Evolutionary conservation across 2,797 vertebrate species (phyloP).

Genomic region (Mustela erminea): DNA sequence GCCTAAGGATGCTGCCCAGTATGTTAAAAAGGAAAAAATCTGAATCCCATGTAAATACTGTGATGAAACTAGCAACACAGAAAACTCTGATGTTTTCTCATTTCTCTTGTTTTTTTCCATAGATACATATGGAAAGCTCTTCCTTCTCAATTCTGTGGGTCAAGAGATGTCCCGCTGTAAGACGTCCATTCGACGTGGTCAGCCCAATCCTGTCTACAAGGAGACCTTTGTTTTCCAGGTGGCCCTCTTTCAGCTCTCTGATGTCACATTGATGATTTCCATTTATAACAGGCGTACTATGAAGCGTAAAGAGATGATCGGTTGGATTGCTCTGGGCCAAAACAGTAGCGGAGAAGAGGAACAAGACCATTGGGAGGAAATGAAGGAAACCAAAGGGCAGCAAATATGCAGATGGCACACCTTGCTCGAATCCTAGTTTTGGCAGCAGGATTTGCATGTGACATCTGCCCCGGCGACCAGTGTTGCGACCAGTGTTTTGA

Average conservation of each 20-base stretch:
- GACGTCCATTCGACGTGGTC: slow-evolving; percentile 95
- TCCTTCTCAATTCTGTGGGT: slow-evolving; percentile 95
- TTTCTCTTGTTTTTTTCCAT: background rate
- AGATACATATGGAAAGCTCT: slow-evolving; percentile 97
- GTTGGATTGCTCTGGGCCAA: slow-evolving; percentile 96
- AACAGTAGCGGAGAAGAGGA: slow-evolving; percentile 95
- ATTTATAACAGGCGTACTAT: slow-evolving; percentile 95
- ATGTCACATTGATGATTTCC: slow-evolving; percentile 96
- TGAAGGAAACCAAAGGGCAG: slow-evolving; percentile 93
- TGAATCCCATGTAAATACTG: background rate
- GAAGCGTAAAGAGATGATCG: slow-evolving; percentile 99
- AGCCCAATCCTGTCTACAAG: slow-evolving; percentile 98
- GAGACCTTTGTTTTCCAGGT: slow-evolving; percentile 99
- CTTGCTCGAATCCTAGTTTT: slow-evolving; percentile 93
- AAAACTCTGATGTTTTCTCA: slow-evolving; percentile 12
- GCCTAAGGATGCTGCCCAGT: background rate
- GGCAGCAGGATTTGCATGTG: background rate
- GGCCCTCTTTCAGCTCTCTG: slow-evolving; percentile 97
- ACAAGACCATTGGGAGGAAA: slow-evolving; percentile 96
- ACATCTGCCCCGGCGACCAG: background rate
- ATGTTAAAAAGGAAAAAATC: background rate
- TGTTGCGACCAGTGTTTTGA: background rate
- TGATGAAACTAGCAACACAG: background rate
- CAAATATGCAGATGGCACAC: slow-evolving; percentile 97
- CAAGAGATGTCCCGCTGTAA: slow-evolving; percentile 98